phyloP scores from a whole-genome alignment of 1,140 invertebrate species.

The Pteromalus puparum region DNA sequence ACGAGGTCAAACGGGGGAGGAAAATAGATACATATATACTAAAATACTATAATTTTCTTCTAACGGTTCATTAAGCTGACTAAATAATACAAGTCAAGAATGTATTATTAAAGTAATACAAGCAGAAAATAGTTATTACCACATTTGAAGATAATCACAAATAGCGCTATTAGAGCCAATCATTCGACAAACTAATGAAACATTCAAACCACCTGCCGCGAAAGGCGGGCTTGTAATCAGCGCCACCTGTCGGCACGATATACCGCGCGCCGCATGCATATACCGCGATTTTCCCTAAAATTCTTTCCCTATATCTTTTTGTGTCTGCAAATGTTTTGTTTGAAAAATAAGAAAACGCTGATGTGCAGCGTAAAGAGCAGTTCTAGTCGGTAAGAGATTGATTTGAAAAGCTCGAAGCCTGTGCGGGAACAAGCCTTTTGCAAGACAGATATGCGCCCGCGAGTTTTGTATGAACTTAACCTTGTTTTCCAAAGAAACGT shows the following conservation, averaged over 20 bases:
- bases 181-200: no score
- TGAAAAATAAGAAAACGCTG: neutral
- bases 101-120: no score
- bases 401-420: neutral
- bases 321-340: neutral
- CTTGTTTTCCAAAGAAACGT: slow-evolving; percentile 18
- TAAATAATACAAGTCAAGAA: no score
- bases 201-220: no score
- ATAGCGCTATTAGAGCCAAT: no score
- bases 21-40: no score
- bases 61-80: no score
- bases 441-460: neutral
- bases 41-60: no score
- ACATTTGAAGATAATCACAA: no score
- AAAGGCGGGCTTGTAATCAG: neutral
- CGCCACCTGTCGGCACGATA: neutral
- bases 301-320: neutral
- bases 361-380: neutral
- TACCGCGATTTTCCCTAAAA: neutral
- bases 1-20: no score
- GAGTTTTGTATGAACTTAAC: slow-evolving; percentile 30
- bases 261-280: neutral
- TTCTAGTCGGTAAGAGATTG: slow-evolving; percentile 8
- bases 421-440: neutral
- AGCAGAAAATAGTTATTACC: no score